A percentile compares a stretch with the other conserved stretches of the same genome.
phyloP scores from a whole-genome alignment of 2,797 vertebrate genomes.

The Odontamblyopus rebecca region DNA sequence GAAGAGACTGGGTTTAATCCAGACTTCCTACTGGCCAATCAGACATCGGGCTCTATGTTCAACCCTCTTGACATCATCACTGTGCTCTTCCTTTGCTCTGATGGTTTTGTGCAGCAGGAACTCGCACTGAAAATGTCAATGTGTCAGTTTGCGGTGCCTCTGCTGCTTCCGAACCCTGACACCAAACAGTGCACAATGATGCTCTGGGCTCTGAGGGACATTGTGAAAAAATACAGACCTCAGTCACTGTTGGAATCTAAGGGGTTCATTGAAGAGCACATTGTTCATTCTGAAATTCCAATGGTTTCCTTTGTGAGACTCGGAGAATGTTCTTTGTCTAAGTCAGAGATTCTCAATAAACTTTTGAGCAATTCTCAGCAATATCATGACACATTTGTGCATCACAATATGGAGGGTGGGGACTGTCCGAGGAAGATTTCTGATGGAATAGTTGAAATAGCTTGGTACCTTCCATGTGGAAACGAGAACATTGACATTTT shows the following conservation, averaged over 20 bases:
- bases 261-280: constrained; percentile 62
- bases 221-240: constrained; percentile 68
- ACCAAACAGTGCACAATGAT: constrained; percentile 60
- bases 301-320: constrained; percentile 57
- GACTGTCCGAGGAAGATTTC: constrained; percentile 55
- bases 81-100: constrained; percentile 41
- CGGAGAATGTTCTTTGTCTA: constrained; percentile 53
- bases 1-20: constrained; percentile 14
- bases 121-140: constrained; percentile 63
- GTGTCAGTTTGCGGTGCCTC: constrained; percentile 76
- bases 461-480: constrained; percentile 60
- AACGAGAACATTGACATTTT: constrained; percentile 61
- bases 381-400: constrained; percentile 69
- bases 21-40: neutral
- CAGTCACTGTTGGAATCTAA: constrained; percentile 44
- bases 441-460: constrained; percentile 53
- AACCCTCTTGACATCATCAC: constrained; percentile 43
- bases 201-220: constrained; percentile 72
- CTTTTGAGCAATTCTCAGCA: constrained; percentile 66
- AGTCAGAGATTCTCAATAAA: constrained; percentile 74
- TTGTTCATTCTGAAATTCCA: constrained; percentile 47
- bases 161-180: constrained; percentile 68
- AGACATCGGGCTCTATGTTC: neutral
- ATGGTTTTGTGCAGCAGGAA: constrained; percentile 40
- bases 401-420: constrained; percentile 62